Percentiles rank a stretch among this genome's conserved stretches.
These are phyloP conservation scores for Gymnoscopelus braueri DNA, from an alignment of 2,797 vertebrate genomes.

Conservation along the genomic window DNA sequence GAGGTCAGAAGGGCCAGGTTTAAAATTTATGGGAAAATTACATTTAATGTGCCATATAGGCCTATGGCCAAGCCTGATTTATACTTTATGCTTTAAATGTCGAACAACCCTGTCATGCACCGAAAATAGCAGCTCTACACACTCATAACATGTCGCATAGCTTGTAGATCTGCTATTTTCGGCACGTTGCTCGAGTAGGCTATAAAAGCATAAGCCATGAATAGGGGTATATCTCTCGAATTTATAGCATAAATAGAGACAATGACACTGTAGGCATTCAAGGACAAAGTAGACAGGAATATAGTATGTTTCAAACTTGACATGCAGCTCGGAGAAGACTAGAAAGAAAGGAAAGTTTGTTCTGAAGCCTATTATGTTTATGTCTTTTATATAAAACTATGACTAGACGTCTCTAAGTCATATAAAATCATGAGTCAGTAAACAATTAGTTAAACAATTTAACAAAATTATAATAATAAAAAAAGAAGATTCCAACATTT, in stretches of 20 bases:
- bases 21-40: slow-evolving; percentile 40
- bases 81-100: too few relatives aligned
- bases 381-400: neutral
- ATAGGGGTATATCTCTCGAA: slow-evolving; percentile 28
- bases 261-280: neutral
- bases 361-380: neutral
- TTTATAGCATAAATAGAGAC: slow-evolving; percentile 11
- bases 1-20: slow-evolving; percentile 16
- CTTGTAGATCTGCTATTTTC: neutral
- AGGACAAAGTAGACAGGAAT: neutral
- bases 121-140: too few relatives aligned
- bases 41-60: slow-evolving; percentile 28
- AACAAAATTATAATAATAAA: neutral
- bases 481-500: neutral
- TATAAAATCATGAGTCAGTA: neutral
- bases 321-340: neutral
- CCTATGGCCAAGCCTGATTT: neutral
- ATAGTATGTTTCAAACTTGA: neutral
- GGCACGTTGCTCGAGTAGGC: too few relatives aligned
- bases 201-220: too few relatives aligned
- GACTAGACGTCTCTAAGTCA: neutral
- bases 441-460: neutral
- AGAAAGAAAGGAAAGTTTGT: neutral
- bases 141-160: neutral
- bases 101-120: too few relatives aligned